Base-by-base conservation (phyloP, 2,113 vertebrate species). In the Tachysurus fulvidraco region DNA sequence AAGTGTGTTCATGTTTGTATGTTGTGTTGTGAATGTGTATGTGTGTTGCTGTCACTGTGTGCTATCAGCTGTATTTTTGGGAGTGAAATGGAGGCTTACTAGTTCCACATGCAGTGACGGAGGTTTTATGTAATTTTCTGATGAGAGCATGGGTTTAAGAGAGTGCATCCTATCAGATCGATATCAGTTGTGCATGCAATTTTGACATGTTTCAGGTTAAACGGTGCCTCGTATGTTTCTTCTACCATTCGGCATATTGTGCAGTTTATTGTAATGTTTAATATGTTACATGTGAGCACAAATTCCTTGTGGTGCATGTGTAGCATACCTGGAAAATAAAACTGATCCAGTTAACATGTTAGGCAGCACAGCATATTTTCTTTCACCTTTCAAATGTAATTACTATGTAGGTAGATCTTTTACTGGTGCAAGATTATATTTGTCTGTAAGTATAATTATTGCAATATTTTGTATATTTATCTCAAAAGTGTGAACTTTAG, bases 101-200 rank as follows among this genome's bases (percentile, higher is more conserved):
- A 65, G 84, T 60, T 91, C 86, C 73, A 83, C 86, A 76, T 80
- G 83, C 46, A 69, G 60, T 84, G 89, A 87, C 54, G 13, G 57
- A 82, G 81, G 88, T 85, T 91, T 85, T 89, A 83, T 89, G 84
- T 89, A 89, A 91, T 62, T 25, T 41, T 12, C 69, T 65, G 83
- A 83, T 25, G 30, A 81, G 79, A 57, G 64, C 64, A 50, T 76
- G 76, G 81, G 83, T 80, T 87, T 83, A 83, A 82, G 79, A 73
- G 57, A 36, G 13, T 76, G 81, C 84, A 88, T 83, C 88, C 82
- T 50, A 78, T 69, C 46, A 85, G 41, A 64, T 83, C 67, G 28
- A 21, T 78, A 79, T 85, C 69, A 55, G 6, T 69, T 85, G 71
- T 25, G 17, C 19, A 65, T 80, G 30, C 1, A 2, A 14, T 41